Evolutionary conservation across 2,888 invertebrate species (phyloP).

Genomic region (Trachelus troglodyta): DNA sequence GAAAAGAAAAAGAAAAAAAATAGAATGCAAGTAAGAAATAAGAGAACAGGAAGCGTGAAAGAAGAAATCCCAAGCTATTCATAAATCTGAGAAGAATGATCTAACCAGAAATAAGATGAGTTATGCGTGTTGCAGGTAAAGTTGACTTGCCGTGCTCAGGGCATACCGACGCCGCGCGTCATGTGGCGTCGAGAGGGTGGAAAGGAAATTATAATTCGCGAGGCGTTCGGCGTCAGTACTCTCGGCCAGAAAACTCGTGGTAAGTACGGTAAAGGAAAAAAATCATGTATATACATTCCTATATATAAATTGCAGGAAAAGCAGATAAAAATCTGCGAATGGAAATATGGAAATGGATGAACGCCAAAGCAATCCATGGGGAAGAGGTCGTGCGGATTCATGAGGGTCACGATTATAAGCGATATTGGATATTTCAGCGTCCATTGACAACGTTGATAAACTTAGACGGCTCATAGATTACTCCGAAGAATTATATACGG

Average conservation of each 20-base stretch:
- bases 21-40: background rate
- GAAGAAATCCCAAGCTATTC: conserved; percentile 46
- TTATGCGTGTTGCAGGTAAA: conserved; percentile 60
- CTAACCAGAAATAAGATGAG: background rate
- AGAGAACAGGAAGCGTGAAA: background rate
- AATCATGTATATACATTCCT: background rate
- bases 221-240: conserved; percentile 65
- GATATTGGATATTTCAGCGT: background rate
- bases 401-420: background rate
- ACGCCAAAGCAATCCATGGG: background rate
- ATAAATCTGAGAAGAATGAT: conserved; percentile 72
- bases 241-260: conserved; percentile 54
- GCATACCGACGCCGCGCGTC: conserved; percentile 83
- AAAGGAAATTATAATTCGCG: conserved; percentile 81
- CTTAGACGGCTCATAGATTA: background rate
- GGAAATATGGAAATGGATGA: background rate
- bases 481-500: background rate
- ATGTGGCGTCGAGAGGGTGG: conserved; percentile 89
- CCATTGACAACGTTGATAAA: background rate
- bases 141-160: conserved; percentile 76
- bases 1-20: background rate
- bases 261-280: conserved; percentile 25
- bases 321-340: background rate
- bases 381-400: background rate
- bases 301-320: background rate